A percentile compares a stretch with the other conserved stretches of the same genome.
Conservation (phyloP, 1,140 invertebrate genomes). For the Drosophila grimshawi region DNA sequence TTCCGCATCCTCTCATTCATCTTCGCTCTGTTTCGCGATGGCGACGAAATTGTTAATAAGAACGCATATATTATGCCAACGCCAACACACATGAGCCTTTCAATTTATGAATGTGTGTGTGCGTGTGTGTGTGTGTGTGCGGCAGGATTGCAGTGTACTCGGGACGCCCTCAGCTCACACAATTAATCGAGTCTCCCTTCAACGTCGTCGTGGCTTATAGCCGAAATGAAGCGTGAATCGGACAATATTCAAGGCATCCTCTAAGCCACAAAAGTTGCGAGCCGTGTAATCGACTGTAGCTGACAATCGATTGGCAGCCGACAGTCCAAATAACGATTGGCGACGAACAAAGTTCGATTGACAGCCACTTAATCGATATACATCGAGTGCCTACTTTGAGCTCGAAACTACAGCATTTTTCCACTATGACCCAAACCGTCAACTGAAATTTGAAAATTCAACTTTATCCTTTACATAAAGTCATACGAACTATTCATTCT, state of each 20-base stretch:
- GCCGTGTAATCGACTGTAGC: slow-evolving; percentile 37
- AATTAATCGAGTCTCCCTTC: slow-evolving; percentile 45
- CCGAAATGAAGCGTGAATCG: slow-evolving; percentile 38
- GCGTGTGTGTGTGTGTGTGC: slow-evolving; percentile 13
- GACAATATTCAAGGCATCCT: slow-evolving; percentile 16
- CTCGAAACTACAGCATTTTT: no score
- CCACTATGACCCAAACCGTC: no score
- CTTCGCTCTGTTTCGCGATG: slow-evolving; percentile 33
- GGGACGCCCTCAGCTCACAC: slow-evolving; percentile 41
- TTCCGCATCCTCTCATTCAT: slow-evolving; percentile 10
- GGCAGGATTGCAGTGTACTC: slow-evolving; percentile 9
- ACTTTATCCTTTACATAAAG: no score
- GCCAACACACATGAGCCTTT: slow-evolving; percentile 26
- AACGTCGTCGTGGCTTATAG: slow-evolving; percentile 19
- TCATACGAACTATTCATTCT: no score
- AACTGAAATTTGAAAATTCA: no score
- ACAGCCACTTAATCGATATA: slow-evolving; percentile 25
- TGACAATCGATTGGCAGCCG: slow-evolving; percentile 41
- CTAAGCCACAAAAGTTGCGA: slow-evolving; percentile 5
- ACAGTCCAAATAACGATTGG: slow-evolving; percentile 29
- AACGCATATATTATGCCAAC: slow-evolving; percentile 79
- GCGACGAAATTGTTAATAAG: slow-evolving; percentile 83
- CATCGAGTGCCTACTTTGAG: no score
- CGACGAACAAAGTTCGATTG: slow-evolving; percentile 11
- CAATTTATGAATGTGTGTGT: background rate